Base-by-base conservation (phyloP, 2,888 invertebrate species). In the Drosophila melanosoma region DNA sequence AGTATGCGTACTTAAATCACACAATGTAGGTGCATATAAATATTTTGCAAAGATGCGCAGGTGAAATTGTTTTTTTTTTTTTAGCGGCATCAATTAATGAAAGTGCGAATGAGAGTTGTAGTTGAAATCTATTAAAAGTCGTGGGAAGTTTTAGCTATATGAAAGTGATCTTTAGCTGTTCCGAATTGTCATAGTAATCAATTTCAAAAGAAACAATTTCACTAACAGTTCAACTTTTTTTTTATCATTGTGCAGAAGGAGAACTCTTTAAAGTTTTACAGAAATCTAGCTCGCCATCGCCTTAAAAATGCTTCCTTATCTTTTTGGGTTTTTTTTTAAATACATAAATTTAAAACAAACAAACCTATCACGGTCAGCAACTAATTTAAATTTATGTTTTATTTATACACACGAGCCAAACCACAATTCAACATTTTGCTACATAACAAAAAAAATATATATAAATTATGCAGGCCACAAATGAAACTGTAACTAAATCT, bases 321-420 rank as follows among this genome's bases (percentile, higher is more conserved):
- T 56, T 12, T 26, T 32, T 2, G 17, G 3, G n/a, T 57, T 58
- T n/a, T 11, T 17, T 32, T 10, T 10, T 15, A 7, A 45, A 35
- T 36, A 56, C 12, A 42, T 4, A 57, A 7, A 42, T 51, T 42
- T 20, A 11, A 49, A 11, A 29, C 29, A 35, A 32, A 61, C 32
- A 52, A 64, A 23, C 52, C 10, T 42, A 70, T 70, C 80, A 82
- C 29, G 86, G 86, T 32, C 82, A 74, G 66, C 68, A 57, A 53
- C 86, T 67, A 67, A 74, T 82, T 82, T 67, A 58, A 77, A 56
- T 69, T 57, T 60, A 66, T 71, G 33, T 76, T 79, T 71, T 67
- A 65, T 26, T 17, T 29, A 58, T 36, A 12, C 5, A 17, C 33
- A 23, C n/a, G 2, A 11, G 17, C n/a, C 23, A 45, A 33, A 26